Evolutionary conservation across 2,113 vertebrate species (phyloP), one percentile per base, ranked within the genome.

Genomic region (Cariama cristata): DNA sequence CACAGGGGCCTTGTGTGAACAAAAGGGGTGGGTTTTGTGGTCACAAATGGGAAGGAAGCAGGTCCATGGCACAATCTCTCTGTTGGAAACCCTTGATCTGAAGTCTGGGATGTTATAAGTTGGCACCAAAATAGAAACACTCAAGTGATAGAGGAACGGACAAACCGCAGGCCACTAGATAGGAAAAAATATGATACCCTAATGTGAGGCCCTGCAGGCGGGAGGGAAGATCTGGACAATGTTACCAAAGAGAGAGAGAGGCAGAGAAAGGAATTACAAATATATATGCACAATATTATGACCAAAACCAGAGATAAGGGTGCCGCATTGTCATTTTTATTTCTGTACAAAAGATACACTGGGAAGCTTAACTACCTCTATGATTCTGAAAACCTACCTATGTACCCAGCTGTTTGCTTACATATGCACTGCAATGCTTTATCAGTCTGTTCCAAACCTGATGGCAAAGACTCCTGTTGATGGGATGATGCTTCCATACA

Each of bases 101-200:
- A 98, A 98, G 88, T 96, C 94, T 97, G 92, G 88, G 97, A 95
- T 98, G 90, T 95, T 95, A 83, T 94, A 97, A 97, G 87, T 67
- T 88, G 96, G 93, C 92, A 97, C 98, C 96, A 97, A 97, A 97
- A 98, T 97, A 96, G 95, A 97, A 98, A 96, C 94, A 93, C 86
- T 97, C 88, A 97, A 97, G 97, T 96, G 98, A 98, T 91, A 97
- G 93, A 98, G 79, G 49, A 90, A 95, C 0, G 86, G 97, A 98
- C 97, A 98, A 98, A 98, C 90, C 28, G 1, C 97, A 98, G 97
- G 94, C 94, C 91, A 95, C 93, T 84, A 94, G 96, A 97, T 95
- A 98, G 93, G 93, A 96, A 93, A 96, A 96, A 88, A 92, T 93
- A 97, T 77, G 96, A 97, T 97, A 97, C 90, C 95, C 87, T 96